A percentile compares a stretch with the other conserved stretches of the same genome.
These are phyloP conservation scores for Tetranychus cinnabarinus DNA, from an alignment of 1,140 invertebrate genomes.

Conservation along the genomic window DNA sequence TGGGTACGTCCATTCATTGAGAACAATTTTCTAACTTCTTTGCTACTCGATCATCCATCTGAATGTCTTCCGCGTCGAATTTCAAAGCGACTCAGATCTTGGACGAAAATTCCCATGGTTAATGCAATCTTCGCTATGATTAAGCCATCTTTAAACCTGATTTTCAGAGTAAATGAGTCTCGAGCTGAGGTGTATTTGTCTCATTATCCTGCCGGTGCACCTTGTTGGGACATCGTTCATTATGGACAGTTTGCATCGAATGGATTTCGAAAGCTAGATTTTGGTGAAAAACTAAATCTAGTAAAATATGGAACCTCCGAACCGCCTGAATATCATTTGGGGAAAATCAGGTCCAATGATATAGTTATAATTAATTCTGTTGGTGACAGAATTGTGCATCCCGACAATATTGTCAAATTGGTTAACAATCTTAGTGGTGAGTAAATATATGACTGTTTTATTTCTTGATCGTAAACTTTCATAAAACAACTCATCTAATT, in stretches of 20 bases:
- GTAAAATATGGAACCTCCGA: background rate
- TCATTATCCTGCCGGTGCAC: background rate
- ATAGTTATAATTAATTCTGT: background rate
- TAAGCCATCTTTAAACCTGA: background rate
- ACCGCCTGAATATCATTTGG: conserved; percentile 3
- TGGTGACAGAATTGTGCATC: conserved; percentile 5
- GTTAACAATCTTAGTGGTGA: background rate
- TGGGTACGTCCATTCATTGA: background rate
- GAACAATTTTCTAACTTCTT: background rate
- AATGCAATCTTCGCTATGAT: background rate
- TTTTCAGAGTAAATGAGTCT: background rate
- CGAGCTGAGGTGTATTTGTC: background rate
- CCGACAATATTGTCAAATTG: background rate
- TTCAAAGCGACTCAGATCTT: background rate
- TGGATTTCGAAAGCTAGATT: conserved; percentile 1
- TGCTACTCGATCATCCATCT: background rate
- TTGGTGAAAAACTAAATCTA: background rate
- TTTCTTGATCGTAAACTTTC: too few species aligned
- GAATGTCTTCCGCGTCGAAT: background rate
- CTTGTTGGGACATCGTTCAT: background rate
- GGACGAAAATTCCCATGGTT: background rate
- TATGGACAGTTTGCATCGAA: background rate
- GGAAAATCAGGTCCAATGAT: background rate
- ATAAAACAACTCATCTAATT: too few species aligned
- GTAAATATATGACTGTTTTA: too few species aligned